These are phyloP conservation scores for Sceliomorpha sp. DNA, from an alignment of 2,888 invertebrate species.

Conservation along the genomic window DNA sequence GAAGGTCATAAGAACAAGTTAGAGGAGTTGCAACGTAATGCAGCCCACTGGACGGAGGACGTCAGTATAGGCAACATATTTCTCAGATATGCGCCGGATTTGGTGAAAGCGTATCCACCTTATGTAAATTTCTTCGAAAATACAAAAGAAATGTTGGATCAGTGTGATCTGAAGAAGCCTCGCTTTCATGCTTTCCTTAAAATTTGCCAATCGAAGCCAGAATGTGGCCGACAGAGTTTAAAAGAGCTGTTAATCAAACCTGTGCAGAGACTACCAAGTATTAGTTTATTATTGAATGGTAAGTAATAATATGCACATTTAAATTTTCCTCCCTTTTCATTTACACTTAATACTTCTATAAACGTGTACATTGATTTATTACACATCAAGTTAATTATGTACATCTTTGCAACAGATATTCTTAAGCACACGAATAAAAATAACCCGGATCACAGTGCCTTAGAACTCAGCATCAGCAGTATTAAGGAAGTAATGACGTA, in stretches of 20 bases:
- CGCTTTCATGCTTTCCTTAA: slow-evolving; percentile 99
- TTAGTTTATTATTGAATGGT: slow-evolving; percentile 96
- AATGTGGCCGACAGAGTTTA: slow-evolving; percentile 97
- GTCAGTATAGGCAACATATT: slow-evolving; percentile 93
- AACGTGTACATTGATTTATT: too few species aligned
- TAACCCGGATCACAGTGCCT: slow-evolving; percentile 92
- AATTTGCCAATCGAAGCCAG: slow-evolving; percentile 95
- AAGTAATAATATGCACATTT: slow-evolving; percentile 78
- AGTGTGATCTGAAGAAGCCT: slow-evolving; percentile 95
- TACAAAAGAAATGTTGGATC: slow-evolving; percentile 94
- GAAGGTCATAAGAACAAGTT: slow-evolving; percentile 92
- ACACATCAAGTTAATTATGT: too few species aligned
- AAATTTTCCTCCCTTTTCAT: slow-evolving; percentile 8
- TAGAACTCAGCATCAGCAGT: slow-evolving; percentile 92
- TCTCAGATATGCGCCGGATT: slow-evolving; percentile 91
- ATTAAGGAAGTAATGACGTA: slow-evolving; percentile 97
- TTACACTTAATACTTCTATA: too few species aligned
- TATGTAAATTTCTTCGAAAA: slow-evolving; percentile 99
- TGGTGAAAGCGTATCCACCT: slow-evolving; percentile 97
- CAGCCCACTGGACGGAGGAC: slow-evolving; percentile 93
- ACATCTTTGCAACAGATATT: slow-evolving; percentile 88
- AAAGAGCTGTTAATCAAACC: slow-evolving; percentile 98
- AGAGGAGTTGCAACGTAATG: slow-evolving; percentile 82
- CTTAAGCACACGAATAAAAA: slow-evolving; percentile 93
- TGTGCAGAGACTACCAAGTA: slow-evolving; percentile 98